A percentile compares a stretch with the other conserved stretches of the same genome.
These are phyloP conservation scores for Molorchus minor DNA, from an alignment of 2,888 invertebrate species.

Conservation along the genomic window DNA sequence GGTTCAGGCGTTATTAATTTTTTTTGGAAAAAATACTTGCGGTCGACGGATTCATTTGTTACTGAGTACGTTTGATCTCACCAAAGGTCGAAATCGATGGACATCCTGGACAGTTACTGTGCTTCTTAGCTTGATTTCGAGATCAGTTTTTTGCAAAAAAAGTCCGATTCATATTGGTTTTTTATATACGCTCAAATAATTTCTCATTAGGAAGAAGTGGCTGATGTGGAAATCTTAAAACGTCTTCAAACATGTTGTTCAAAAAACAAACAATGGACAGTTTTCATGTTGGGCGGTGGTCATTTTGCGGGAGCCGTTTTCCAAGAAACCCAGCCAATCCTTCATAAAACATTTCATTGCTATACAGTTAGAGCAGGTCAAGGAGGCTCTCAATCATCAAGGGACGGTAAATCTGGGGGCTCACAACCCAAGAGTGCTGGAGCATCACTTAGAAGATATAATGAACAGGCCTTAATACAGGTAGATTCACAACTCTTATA, in stretches of 20 bases:
- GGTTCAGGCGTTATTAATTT: no score
- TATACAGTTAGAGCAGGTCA: constrained; percentile 87
- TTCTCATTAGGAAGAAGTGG: constrained; percentile 47
- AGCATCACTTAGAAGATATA: constrained; percentile 80
- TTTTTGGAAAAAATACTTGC: no score
- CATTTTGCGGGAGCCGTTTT: constrained; percentile 82
- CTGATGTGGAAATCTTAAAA: constrained; percentile 34
- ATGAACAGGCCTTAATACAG: constrained; percentile 78
- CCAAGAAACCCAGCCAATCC: constrained; percentile 64
- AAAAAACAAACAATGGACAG: constrained; percentile 68
- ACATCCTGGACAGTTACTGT: no score
- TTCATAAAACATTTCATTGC: constrained; percentile 85
- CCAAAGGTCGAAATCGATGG: no score
- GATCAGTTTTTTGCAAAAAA: no score
- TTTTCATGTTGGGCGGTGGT: constrained; percentile 87
- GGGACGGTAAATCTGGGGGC: constrained; percentile 70
- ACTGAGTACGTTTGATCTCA: no score
- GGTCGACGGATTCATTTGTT: no score
- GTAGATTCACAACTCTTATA: constrained; percentile 63
- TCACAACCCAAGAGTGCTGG: constrained; percentile 82
- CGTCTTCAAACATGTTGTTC: constrained; percentile 52
- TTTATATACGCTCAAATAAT: not conserved
- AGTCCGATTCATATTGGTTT: no score
- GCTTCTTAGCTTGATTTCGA: no score
- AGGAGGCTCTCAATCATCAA: constrained; percentile 77